Evolutionary conservation across 2,113 vertebrate species (phyloP).

Genomic region (Brevimyrus niger): DNA sequence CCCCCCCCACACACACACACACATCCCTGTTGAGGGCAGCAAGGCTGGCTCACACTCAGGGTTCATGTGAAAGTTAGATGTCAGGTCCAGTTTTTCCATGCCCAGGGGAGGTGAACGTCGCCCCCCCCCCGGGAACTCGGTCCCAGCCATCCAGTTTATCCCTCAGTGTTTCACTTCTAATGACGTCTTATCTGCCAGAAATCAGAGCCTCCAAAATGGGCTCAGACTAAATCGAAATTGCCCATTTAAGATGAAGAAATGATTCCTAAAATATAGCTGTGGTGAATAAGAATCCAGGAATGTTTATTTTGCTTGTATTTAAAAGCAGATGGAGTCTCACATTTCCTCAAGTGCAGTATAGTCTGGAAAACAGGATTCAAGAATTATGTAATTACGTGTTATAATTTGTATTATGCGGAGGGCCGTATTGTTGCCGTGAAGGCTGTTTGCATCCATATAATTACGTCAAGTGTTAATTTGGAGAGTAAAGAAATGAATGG

Average conservation of each 20-base stretch:
- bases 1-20: neutral
- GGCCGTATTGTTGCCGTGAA: neutral
- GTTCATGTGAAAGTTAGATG: slow-evolving; percentile 20
- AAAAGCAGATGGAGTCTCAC: neutral
- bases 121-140: neutral
- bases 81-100: neutral
- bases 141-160: neutral
- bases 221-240: neutral
- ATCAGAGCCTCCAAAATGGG: neutral
- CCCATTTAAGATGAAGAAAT: neutral
- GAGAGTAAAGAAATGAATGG: neutral
- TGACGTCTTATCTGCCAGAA: neutral
- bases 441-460: neutral
- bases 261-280: neutral
- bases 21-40: neutral
- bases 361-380: neutral
- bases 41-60: neutral
- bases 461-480: neutral
- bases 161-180: neutral
- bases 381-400: neutral
- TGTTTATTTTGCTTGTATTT: neutral
- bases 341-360: neutral
- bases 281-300: neutral
- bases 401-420: neutral
- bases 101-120: neutral